Conservation (phyloP, 1,140 invertebrate genomes). For the Drosophila yakuba region DNA sequence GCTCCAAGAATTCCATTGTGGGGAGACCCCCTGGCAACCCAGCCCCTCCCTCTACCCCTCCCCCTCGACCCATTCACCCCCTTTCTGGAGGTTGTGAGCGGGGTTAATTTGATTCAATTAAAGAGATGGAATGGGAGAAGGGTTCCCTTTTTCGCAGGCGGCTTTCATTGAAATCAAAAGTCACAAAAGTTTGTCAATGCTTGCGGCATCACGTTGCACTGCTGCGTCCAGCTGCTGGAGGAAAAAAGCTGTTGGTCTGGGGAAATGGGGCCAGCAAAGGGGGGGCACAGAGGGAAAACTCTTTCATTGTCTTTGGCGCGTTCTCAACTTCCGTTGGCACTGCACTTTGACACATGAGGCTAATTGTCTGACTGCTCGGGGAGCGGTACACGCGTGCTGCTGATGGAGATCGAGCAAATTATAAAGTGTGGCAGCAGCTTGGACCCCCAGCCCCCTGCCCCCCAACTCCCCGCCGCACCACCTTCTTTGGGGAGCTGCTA, state of each 20-base stretch:
- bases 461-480: background rate
- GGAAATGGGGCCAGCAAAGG: background rate
- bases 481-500: conserved; percentile 58
- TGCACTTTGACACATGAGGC: conserved; percentile 79
- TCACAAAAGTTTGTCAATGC: conserved; percentile 70
- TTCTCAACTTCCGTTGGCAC: conserved; percentile 65
- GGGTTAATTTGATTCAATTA: conserved; percentile 81
- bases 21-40: background rate
- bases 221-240: conserved; percentile 14
- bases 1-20: conserved; percentile 30
- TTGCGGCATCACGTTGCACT: conserved; percentile 76
- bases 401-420: conserved; percentile 60
- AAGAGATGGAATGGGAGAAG: conserved; percentile 32
- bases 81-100: conserved; percentile 29
- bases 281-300: conserved; percentile 4
- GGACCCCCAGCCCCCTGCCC: background rate
- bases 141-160: conserved; percentile 1
- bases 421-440: conserved; percentile 69
- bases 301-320: conserved; percentile 64
- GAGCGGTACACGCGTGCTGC: conserved; percentile 51
- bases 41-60: too few relatives aligned
- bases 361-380: conserved; percentile 61
- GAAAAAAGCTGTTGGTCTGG: background rate
- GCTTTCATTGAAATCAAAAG: conserved; percentile 57
- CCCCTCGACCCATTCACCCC: background rate